These are phyloP conservation scores for Deilephila porcellus DNA, from an alignment of 2,888 invertebrate species.

Conservation along the genomic window DNA sequence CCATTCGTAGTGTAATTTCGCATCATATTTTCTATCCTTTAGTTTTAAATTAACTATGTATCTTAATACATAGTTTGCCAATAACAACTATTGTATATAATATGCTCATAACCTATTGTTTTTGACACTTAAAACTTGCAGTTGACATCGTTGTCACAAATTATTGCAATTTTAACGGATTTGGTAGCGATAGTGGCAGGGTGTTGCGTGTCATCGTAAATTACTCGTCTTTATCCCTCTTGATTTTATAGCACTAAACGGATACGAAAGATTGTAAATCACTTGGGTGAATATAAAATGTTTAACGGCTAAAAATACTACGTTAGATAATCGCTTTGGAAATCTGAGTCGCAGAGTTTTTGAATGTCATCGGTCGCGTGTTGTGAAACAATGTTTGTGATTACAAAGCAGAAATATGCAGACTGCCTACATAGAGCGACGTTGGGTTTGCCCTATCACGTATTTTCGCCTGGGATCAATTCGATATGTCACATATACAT, in stretches of 20 bases:
- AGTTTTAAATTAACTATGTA: too few species aligned
- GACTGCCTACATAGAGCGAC: too few species aligned
- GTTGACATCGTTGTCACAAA: neutral
- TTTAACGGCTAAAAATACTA: constrained; percentile 8
- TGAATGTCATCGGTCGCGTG: constrained; percentile 14
- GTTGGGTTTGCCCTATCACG: too few species aligned
- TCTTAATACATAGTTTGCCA: too few species aligned
- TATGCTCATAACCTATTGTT: neutral
- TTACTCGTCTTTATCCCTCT: neutral
- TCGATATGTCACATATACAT: too few species aligned
- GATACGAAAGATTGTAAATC: neutral
- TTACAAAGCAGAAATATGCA: neutral
- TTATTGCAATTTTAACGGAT: constrained; percentile 11
- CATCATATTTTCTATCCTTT: too few species aligned
- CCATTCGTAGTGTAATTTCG: too few species aligned
- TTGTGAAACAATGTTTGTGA: neutral
- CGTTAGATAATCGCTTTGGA: constrained; percentile 23
- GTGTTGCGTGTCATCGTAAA: constrained; percentile 8
- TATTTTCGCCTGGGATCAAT: too few species aligned
- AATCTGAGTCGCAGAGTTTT: constrained; percentile 16
- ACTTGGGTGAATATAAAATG: constrained; percentile 5
- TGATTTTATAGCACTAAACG: constrained; percentile 11
- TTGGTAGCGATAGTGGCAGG: neutral
- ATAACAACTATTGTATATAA: too few species aligned
- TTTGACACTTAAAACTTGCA: neutral